Evolutionary conservation across 1,140 invertebrate genomes (phyloP), one percentile per base, ranked within the genome.

Genomic region (Periplaneta americana): DNA sequence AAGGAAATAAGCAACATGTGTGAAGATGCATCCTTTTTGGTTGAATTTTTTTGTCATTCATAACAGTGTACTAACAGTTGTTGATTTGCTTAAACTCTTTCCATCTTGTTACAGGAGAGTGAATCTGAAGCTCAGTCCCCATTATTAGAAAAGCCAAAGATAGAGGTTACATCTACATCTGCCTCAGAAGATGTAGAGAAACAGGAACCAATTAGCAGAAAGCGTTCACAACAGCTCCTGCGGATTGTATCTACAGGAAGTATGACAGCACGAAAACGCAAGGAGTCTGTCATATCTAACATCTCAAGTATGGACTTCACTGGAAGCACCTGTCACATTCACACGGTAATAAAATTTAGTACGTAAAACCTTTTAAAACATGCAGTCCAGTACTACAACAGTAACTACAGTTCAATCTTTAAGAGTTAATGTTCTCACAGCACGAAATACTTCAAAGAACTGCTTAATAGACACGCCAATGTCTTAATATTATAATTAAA

Each of bases 241-340:
- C 75, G 81, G 17, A 81, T 81, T 35, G 57, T 57, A 32, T 81
- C 81, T 0, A 81, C 35, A 18, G 39, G 36, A 34, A 77, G 39
- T 74, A 77, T 81, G 81, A 28, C 75, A 8, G 75, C 75, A 10
- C 34, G 11, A 32, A 80, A 39, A 77, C 82, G 84, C 34, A 93
- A 92, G 87, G 90, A 91, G 39, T 93, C 93, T 17, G 91, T 93
- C 48, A 92, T 93, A 84, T 93, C 92, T 15, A 93, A 92, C 85
- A 90, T 93, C 77, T 94, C 93, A 0, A 91, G 92, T 82, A 90
- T 94, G 89, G 93, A 94, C 86, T 93, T 94, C 85, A 93, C 92
- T 75, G 93, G 93, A 75, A 93, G 92, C 79, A 92, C 92, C 85
- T 86, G 93, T 66, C 92, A 93, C 83, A 86, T 93, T 81, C 92